phyloP scores from a whole-genome alignment of 1,140 invertebrate species.

The Drosophila kepulauana region DNA sequence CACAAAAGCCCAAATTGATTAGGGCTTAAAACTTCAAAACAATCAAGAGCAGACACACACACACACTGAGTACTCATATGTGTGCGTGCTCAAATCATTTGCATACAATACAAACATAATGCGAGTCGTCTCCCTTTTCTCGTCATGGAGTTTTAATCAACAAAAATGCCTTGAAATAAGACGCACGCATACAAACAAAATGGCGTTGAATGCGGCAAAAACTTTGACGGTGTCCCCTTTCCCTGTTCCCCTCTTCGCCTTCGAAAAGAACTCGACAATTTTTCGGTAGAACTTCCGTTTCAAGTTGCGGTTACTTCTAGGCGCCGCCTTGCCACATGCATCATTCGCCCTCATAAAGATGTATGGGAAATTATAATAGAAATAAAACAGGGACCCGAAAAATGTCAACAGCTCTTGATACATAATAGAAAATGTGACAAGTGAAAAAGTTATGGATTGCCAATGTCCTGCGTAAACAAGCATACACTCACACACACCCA shows the following conservation, averaged over 20 bases:
- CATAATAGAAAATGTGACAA: conserved; percentile 71
- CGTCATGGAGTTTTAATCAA: conserved; percentile 69
- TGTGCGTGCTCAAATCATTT: conserved; percentile 61
- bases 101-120: conserved; percentile 63
- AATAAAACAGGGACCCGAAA: conserved; percentile 53
- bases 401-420: conserved; percentile 63
- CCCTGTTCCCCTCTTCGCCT: too few species aligned
- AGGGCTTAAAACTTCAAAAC: conserved; percentile 80
- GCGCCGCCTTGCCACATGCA: background rate
- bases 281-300: conserved; percentile 35
- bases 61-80: conserved; percentile 26
- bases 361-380: conserved; percentile 34
- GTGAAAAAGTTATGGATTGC: conserved; percentile 73
- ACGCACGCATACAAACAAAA: conserved; percentile 51
- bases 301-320: conserved; percentile 24
- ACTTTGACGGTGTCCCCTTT: conserved; percentile 47
- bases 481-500: conserved; percentile 38
- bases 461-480: conserved; percentile 54
- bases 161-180: conserved; percentile 59
- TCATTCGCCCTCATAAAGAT: conserved; percentile 28
- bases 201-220: conserved; percentile 52
- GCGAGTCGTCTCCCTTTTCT: conserved; percentile 5
- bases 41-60: conserved; percentile 64
- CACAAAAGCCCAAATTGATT: conserved; percentile 75
- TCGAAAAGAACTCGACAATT: conserved; percentile 35